These are phyloP conservation scores for Crocuta crocuta DNA, from an alignment of 2,113 vertebrate genomes.

Conservation along the genomic window DNA sequence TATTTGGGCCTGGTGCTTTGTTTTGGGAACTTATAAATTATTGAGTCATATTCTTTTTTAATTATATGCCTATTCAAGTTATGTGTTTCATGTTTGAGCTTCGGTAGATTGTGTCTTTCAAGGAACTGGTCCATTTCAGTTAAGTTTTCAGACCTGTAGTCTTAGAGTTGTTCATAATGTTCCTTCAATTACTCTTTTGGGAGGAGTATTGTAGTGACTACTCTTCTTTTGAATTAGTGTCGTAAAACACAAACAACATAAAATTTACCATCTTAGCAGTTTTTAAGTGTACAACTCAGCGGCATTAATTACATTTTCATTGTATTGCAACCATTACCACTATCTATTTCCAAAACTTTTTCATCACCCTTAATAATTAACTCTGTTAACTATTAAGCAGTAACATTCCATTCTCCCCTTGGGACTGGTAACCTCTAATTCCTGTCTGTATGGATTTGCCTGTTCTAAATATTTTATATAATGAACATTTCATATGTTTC, in stretches of 20 bases:
- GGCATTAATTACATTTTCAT: neutral
- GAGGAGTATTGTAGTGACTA: neutral
- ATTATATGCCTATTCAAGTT: neutral
- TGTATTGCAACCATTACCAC: neutral
- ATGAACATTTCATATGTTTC: neutral
- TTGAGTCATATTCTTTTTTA: neutral
- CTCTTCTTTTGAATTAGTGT: neutral
- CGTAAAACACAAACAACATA: neutral
- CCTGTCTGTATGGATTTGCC: neutral
- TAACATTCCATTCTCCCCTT: neutral
- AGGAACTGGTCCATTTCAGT: neutral
- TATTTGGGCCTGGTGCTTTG: neutral
- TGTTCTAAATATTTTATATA: neutral
- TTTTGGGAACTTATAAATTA: neutral
- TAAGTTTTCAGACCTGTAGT: neutral
- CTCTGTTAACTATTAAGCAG: neutral
- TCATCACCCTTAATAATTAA: neutral
- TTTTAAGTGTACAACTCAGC: neutral
- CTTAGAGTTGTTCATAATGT: neutral
- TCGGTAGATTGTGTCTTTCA: neutral
- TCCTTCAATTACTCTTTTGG: neutral
- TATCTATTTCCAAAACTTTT: neutral
- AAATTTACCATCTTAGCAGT: neutral
- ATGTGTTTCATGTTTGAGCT: neutral
- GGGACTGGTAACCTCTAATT: neutral